Evolutionary conservation across 2,888 invertebrate genomes (phyloP).

Genomic region (Actias luna): DNA sequence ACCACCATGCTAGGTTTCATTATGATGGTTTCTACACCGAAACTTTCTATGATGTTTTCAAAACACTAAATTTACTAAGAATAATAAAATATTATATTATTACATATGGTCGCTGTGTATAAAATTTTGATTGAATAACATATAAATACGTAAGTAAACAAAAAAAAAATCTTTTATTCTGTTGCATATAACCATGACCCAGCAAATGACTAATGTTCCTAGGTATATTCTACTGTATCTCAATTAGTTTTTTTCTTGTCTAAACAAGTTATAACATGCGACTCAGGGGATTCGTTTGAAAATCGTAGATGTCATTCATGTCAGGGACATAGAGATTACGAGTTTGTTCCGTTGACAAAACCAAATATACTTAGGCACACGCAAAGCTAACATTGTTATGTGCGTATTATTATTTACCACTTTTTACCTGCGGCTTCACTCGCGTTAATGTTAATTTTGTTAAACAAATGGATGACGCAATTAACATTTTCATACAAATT

Average conservation of each 20-base stretch:
- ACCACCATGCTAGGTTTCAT: no score
- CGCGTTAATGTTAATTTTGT: no score
- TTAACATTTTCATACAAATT: no score
- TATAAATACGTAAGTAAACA: no score
- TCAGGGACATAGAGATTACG: conserved; percentile 25
- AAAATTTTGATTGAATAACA: no score
- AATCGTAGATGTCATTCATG: conserved; percentile 23
- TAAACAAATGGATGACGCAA: no score
- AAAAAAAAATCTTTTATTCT: not conserved
- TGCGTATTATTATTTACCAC: not conserved
- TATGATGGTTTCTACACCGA: no score
- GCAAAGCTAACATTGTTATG: conserved; percentile 7
- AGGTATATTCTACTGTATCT: not conserved
- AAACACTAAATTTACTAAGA: no score
- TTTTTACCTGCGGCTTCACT: no score
- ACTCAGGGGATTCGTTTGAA: not conserved
- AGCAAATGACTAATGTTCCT: not conserved
- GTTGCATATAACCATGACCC: not conserved
- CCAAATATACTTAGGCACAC: conserved; percentile 10
- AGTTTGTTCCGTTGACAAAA: conserved; percentile 27
- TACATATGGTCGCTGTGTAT: no score
- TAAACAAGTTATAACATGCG: not conserved
- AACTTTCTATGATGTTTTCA: no score
- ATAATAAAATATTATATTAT: no score
- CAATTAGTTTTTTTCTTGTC: not conserved